Conservation (phyloP, 2,888 invertebrate species). For the Agrochola macilenta region DNA sequence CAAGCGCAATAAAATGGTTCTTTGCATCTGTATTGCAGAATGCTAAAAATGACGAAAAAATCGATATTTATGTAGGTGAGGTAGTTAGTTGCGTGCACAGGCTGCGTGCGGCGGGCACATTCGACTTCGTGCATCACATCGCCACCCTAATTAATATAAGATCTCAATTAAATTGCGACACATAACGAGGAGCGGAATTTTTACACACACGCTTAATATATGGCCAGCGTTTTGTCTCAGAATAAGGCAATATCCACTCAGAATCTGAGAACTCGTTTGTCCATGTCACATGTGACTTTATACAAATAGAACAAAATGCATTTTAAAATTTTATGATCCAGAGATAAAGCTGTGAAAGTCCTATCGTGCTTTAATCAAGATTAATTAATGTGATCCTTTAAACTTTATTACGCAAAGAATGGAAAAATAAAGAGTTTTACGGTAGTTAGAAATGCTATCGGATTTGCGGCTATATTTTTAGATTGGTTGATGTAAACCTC, state of each 20-base stretch:
- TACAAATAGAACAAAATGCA: constrained; percentile 76
- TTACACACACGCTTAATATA: constrained; percentile 83
- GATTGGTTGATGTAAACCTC: constrained; percentile 41
- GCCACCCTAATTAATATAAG: constrained; percentile 90
- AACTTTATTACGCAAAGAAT: constrained; percentile 60
- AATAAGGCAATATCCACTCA: constrained; percentile 83
- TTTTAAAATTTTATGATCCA: constrained; percentile 77
- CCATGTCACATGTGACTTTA: constrained; percentile 75
- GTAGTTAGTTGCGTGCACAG: constrained; percentile 83
- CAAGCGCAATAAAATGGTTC: constrained; percentile 59
- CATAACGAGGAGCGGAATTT: constrained; percentile 87
- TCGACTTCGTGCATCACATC: constrained; percentile 85
- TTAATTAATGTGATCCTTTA: constrained; percentile 66
- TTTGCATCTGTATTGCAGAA: constrained; percentile 60
- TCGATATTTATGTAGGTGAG: constrained; percentile 71
- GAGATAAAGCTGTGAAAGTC: constrained; percentile 73
- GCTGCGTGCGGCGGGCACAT: constrained; percentile 89
- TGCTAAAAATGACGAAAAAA: constrained; percentile 70
- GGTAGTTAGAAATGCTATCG: constrained; percentile 58
- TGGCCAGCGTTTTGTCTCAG: constrained; percentile 81
- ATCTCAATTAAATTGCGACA: constrained; percentile 91
- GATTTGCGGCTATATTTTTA: constrained; percentile 49
- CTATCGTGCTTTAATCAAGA: constrained; percentile 72
- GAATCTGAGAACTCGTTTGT: constrained; percentile 84
- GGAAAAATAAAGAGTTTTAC: constrained; percentile 53